Evolutionary conservation across 2,888 invertebrate species (phyloP), one percentile per base, ranked within the genome.

Genomic region (Scaptomyza polygonia): DNA sequence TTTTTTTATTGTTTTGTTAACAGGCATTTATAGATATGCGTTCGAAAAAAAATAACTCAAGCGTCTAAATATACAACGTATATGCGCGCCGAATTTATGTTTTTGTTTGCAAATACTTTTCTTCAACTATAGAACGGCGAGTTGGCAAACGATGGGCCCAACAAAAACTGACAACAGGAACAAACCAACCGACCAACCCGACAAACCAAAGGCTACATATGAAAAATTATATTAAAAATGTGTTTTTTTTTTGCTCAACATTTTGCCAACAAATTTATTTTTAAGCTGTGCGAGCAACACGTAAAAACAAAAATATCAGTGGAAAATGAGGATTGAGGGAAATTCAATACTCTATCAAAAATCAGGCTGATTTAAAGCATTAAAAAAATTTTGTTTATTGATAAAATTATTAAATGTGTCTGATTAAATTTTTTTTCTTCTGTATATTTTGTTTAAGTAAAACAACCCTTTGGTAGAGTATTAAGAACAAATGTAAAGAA

Each of bases 41-140:
- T 42, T 49, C 30, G 16, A 12, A 58, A 32, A 32, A 75, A 12
- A 58, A 32, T 29, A 75, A 78, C 64, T 47, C 48, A 51, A 62
- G 55, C 45, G 32, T 77, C 78, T 72, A 81, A 68, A 77, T 77
- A 64, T 72, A 76, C 45, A 56, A 48, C 12, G 36, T 39, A 25
- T 48, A 77, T 56, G 61, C 54, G 63, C 72, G 69, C 62, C 73
- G 55, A 78, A 88, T 86, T 86, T 86, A 88, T 82, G 78, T 82
- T 80, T 82, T 86, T 88, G 88, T 88, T 82, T 88, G 82, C 82
- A 88, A 88, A 82, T 84, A 84, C 81, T 86, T 88, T 88, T 72
- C 74, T 62, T 14, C 63, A 34, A 39, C 21, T 48, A 45, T 14
- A 2, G 8, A 14, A 7, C 14, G n/a, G 66, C 63, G 53, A 56